phyloP scores from a whole-genome alignment of 2,888 invertebrate species.

The Gastrophysa polygoni region DNA sequence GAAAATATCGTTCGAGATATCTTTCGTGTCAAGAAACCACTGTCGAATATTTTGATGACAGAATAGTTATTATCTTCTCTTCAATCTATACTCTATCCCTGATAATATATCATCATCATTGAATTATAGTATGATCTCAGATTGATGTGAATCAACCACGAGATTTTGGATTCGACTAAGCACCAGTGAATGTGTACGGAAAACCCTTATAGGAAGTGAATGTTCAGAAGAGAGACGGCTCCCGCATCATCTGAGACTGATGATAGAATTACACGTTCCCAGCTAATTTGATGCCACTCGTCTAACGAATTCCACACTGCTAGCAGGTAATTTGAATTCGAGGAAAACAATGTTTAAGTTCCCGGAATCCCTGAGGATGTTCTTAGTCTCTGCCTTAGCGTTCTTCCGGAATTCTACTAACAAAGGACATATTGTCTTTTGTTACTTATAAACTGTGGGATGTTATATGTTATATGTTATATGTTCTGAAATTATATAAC shows the following conservation, averaged over 20 bases:
- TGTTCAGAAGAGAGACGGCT: neutral
- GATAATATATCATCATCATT: too few relatives aligned
- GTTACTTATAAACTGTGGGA: too few relatives aligned
- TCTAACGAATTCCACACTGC: constrained; percentile 6
- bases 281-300: constrained; percentile 4
- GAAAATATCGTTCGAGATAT: too few relatives aligned
- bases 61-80: too few relatives aligned
- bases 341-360: neutral
- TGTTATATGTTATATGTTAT: too few relatives aligned
- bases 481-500: too few relatives aligned
- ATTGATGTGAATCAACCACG: too few relatives aligned
- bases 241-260: constrained; percentile 1
- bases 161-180: neutral
- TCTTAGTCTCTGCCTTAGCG: neutral
- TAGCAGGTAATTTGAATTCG: constrained; percentile 1
- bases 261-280: constrained; percentile 7
- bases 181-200: neutral
- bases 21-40: too few relatives aligned
- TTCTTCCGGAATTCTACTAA: neutral
- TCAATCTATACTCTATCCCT: too few relatives aligned
- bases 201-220: neutral
- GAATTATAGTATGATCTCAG: too few relatives aligned
- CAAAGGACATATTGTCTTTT: too few relatives aligned
- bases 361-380: neutral
- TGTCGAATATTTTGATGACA: too few relatives aligned